A percentile compares a stretch with the other conserved stretches of the same genome.
phyloP scores from a whole-genome alignment of 2,797 vertebrate genomes.

The Epinephelus malabaricus region DNA sequence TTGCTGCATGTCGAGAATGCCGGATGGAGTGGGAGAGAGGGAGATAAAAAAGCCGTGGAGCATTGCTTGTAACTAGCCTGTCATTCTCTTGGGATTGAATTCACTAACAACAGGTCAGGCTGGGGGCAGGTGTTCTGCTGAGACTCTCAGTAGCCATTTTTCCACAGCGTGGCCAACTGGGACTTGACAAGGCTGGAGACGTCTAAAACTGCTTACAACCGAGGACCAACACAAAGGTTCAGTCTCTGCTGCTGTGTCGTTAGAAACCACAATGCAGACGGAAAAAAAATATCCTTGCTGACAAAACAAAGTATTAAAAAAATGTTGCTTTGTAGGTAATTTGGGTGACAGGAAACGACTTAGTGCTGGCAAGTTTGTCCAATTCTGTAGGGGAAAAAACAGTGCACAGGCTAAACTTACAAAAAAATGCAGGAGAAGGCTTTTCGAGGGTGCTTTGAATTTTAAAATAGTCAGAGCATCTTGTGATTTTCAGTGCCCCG shows the following conservation, averaged over 20 bases:
- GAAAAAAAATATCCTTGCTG: constrained; percentile 58
- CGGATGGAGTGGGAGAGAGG: constrained; percentile 29
- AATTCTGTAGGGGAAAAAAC: constrained; percentile 13
- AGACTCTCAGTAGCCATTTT: constrained; percentile 71
- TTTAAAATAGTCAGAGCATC: constrained; percentile 19
- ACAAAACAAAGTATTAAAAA: constrained; percentile 67
- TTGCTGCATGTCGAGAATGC: not conserved
- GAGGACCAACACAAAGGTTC: constrained; percentile 52
- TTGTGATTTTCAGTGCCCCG: constrained; percentile 45
- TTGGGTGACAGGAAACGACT: constrained; percentile 34
- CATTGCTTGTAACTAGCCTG: constrained; percentile 61
- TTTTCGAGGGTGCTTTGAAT: constrained; percentile 15
- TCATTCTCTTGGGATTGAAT: constrained; percentile 65
- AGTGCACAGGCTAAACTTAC: not conserved
- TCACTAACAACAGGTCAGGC: constrained; percentile 76
- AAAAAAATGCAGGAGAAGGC: not conserved
- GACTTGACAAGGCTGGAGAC: constrained; percentile 45
- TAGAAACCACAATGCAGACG: constrained; percentile 48
- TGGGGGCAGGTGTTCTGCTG: constrained; percentile 73
- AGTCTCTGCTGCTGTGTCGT: constrained; percentile 42
- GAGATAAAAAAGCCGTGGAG: constrained; percentile 42
- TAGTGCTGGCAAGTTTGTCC: constrained; percentile 9
- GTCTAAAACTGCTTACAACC: constrained; percentile 65
- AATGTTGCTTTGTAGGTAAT: constrained; percentile 57
- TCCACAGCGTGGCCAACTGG: constrained; percentile 57